Evolutionary conservation across 2,888 invertebrate species (phyloP).

Genomic region (Stenchaetothrips biformis): DNA sequence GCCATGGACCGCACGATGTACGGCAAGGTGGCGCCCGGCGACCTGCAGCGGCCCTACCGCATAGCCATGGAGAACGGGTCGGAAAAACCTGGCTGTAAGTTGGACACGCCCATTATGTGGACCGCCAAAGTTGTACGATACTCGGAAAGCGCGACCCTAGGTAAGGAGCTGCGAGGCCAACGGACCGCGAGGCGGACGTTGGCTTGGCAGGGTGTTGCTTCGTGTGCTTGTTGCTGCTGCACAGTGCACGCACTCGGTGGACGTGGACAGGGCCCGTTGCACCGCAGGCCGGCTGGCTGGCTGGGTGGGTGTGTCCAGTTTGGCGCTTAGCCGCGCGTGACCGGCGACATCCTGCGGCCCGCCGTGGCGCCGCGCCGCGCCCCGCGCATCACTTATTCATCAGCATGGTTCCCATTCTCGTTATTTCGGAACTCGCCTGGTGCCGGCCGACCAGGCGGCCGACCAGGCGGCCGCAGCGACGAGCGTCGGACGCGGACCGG

Average conservation of each 20-base stretch:
- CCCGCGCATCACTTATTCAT: no score
- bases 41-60: constrained; percentile 73
- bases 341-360: no score
- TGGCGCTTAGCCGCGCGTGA: no score
- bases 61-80: constrained; percentile 78
- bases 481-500: background rate
- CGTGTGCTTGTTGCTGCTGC: background rate
- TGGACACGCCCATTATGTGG: constrained; percentile 3
- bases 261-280: background rate
- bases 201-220: background rate
- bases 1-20: constrained; percentile 87
- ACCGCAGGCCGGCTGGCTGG: no score
- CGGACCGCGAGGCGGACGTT: no score
- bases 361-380: no score
- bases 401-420: no score
- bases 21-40: constrained; percentile 78
- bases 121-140: constrained; percentile 10
- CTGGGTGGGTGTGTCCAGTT: no score
- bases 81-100: constrained; percentile 77
- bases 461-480: background rate
- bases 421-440: no score
- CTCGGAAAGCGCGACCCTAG: constrained; percentile 22
- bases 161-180: background rate
- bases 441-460: no score
- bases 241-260: background rate